Percentiles rank a stretch among this genome's conserved stretches.
phyloP scores from a whole-genome alignment of 2,888 invertebrate genomes.

The Lithosia quadra region DNA sequence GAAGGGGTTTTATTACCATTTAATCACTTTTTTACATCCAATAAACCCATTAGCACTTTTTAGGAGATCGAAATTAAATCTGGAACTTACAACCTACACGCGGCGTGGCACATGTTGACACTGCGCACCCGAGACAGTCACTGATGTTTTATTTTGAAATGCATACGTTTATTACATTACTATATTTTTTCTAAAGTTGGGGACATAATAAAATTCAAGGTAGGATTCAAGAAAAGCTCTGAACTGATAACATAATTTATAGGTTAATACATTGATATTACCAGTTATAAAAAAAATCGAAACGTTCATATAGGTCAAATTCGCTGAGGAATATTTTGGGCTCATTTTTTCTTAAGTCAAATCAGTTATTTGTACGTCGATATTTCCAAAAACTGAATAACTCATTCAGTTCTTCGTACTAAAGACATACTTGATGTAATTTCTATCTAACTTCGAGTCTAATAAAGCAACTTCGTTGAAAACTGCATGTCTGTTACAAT shows the following conservation, averaged over 20 bases:
- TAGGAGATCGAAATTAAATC: no score
- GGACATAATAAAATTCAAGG: neutral
- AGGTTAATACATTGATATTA: no score
- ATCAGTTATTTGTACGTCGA: neutral
- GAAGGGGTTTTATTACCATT: neutral
- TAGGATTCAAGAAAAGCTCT: no score
- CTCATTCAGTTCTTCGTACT: no score
- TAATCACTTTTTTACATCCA: no score
- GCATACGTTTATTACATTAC: neutral
- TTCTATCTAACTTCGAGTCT: neutral
- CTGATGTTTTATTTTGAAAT: neutral
- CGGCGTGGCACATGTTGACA: neutral
- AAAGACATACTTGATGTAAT: no score
- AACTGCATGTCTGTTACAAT: neutral
- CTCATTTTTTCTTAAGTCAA: neutral
- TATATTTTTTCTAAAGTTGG: neutral
- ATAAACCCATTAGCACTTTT: no score
- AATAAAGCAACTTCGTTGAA: neutral
- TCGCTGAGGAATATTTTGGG: neutral
- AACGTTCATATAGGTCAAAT: no score
- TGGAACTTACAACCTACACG: neutral
- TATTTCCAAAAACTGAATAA: neutral
- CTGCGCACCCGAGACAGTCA: neutral
- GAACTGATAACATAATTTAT: no score
- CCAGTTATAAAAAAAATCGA: neutral